Conservation (phyloP, 1,140 invertebrate genomes). For the Panagrolaimus sp. region DNA sequence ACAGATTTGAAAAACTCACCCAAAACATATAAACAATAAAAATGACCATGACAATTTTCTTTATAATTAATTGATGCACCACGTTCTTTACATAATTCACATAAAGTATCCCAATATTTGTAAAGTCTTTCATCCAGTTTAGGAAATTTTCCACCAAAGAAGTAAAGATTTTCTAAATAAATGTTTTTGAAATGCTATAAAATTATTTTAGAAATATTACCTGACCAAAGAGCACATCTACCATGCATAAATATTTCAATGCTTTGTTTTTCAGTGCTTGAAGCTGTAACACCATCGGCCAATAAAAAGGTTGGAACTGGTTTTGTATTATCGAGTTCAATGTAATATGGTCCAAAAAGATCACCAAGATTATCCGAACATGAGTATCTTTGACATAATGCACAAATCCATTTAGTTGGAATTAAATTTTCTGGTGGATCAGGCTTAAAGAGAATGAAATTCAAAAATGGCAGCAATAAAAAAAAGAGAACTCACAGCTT, state of each 20-base stretch:
- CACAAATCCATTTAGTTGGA: neutral
- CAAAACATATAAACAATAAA: no score
- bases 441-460: neutral
- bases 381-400: neutral
- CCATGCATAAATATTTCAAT: slow-evolving; percentile 1
- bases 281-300: neutral
- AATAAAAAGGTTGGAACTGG: slow-evolving; percentile 3
- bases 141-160: slow-evolving; percentile 1
- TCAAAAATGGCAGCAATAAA: neutral
- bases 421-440: neutral
- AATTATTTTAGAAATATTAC: no score
- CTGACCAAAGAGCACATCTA: slow-evolving; percentile 1
- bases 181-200: no score
- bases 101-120: neutral
- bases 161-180: neutral
- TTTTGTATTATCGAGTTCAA: neutral
- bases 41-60: no score
- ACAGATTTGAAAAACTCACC: no score
- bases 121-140: slow-evolving; percentile 3
- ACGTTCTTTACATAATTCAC: neutral
- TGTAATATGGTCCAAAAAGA: slow-evolving; percentile 7
- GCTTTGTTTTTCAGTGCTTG: neutral
- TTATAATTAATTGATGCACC: neutral
- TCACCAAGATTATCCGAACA: neutral
- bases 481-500: slow-evolving; percentile 5